Percentiles rank a stretch among this genome's conserved stretches.
phyloP scores from a whole-genome alignment of 2,888 invertebrate species.

The Idaea straminata region DNA sequence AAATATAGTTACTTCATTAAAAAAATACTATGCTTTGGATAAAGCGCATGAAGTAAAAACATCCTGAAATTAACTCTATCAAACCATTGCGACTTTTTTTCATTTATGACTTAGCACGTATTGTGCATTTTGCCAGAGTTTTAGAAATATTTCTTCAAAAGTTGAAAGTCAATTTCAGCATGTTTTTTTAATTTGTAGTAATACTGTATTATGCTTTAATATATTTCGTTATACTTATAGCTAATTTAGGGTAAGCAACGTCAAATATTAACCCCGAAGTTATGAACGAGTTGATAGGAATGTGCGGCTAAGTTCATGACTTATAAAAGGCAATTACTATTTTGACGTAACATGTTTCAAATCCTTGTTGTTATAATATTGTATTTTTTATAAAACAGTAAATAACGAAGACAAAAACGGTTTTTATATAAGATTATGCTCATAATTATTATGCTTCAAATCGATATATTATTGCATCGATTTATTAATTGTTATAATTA shows the following conservation, averaged over 20 bases:
- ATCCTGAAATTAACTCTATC: not conserved
- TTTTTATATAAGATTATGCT: too few relatives aligned
- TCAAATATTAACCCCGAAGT: not conserved
- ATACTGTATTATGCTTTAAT: not conserved
- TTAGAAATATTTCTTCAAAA: not conserved
- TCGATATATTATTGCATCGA: too few relatives aligned
- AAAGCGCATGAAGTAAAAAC: constrained; percentile 42
- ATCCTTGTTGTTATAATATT: not conserved
- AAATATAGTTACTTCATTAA: constrained; percentile 34
- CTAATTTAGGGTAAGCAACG: not conserved
- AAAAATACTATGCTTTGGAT: constrained; percentile 63
- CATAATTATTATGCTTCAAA: too few relatives aligned
- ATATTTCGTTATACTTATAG: not conserved
- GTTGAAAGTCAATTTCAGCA: not conserved
- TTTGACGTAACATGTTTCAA: not conserved
- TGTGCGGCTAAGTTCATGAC: not conserved
- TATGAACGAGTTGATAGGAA: not conserved
- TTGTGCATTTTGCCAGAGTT: not conserved
- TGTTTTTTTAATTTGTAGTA: not conserved
- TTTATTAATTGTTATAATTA: too few relatives aligned
- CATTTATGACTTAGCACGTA: not conserved
- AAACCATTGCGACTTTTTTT: not conserved
- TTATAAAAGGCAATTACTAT: not conserved
- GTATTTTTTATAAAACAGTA: not conserved
- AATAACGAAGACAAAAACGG: too few relatives aligned